These are phyloP conservation scores for Gallinago solitaria DNA, from an alignment of 2,797 vertebrate species.

Conservation along the genomic window DNA sequence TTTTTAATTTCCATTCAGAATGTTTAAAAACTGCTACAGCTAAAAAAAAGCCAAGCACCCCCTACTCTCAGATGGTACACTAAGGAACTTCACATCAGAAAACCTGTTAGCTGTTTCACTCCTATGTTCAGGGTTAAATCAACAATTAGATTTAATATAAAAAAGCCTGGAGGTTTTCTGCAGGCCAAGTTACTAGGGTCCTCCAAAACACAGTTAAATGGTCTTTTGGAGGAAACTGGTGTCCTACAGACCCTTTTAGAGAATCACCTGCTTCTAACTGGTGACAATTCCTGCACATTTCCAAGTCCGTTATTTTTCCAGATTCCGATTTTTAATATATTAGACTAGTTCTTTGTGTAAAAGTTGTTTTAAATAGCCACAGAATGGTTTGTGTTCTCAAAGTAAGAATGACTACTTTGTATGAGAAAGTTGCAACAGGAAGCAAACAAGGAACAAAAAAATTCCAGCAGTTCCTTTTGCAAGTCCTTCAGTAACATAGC, in stretches of 20 bases:
- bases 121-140: neutral
- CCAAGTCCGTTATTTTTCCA: neutral
- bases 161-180: neutral
- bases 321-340: neutral
- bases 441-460: neutral
- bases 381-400: neutral
- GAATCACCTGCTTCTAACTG: neutral
- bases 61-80: neutral
- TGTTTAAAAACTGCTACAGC: neutral
- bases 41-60: neutral
- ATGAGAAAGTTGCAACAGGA: slow-evolving; percentile 10
- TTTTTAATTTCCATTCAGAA: neutral
- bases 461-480: neutral
- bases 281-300: neutral
- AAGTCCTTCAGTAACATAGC: neutral
- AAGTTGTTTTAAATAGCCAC: neutral
- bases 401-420: neutral
- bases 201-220: neutral
- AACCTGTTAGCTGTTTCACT: neutral
- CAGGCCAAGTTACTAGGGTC: neutral
- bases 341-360: neutral
- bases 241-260: neutral
- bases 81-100: neutral
- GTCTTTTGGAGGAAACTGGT: neutral
- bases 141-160: neutral